phyloP scores from a whole-genome alignment of 1,140 invertebrate species.

The Cherax destructor region DNA sequence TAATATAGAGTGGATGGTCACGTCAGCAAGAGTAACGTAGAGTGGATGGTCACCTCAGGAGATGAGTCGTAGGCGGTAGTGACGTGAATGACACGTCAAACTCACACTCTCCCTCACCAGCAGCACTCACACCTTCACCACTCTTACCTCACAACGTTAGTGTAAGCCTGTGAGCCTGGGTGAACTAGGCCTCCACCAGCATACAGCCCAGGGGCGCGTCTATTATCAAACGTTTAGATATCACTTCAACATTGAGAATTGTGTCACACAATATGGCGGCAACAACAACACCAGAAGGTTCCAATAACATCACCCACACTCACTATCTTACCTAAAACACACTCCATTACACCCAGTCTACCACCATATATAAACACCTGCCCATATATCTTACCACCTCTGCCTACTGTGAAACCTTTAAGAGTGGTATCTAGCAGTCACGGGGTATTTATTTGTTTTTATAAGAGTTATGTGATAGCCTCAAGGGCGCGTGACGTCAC shows the following conservation, averaged over 20 bases:
- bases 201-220: conserved; percentile 28
- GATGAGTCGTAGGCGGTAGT: not conserved
- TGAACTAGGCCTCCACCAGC: conserved; percentile 3
- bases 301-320: conserved; percentile 21
- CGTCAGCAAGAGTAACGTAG: too few relatives aligned
- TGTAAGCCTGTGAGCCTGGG: not conserved
- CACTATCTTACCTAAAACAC: not conserved
- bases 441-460: not conserved
- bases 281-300: conserved; percentile 55
- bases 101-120: not conserved
- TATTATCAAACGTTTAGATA: conserved; percentile 1
- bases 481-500: conserved; percentile 63
- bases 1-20: too few relatives aligned
- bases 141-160: not conserved
- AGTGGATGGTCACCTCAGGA: too few relatives aligned
- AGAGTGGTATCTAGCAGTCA: too few relatives aligned
- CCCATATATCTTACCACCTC: too few relatives aligned
- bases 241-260: conserved; percentile 54
- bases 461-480: conserved; percentile 3
- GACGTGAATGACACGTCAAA: conserved; percentile 6
- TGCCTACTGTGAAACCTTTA: too few relatives aligned
- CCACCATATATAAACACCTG: not conserved
- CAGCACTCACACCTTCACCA: not conserved
- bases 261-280: conserved; percentile 65
- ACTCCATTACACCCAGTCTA: not conserved